Evolutionary conservation across 2,113 vertebrate genomes (phyloP), one percentile per base, ranked within the genome.

Genomic region (Pungitius pungitius): DNA sequence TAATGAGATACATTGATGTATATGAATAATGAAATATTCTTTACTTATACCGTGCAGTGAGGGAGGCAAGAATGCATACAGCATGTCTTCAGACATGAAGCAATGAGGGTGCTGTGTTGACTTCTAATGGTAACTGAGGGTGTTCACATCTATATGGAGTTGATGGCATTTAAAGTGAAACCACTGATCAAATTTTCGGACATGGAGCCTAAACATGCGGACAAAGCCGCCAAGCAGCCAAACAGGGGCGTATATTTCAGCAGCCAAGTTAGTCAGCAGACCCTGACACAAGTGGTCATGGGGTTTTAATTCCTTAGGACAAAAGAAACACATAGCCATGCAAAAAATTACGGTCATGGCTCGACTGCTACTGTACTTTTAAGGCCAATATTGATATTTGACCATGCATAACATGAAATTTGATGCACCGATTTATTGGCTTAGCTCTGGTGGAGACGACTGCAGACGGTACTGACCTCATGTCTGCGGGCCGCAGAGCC

Each of bases 241-340:
- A 59, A 78, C 47, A 51, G 27, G n/a, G 22, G 3, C 43, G 45
- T 37, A 54, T 61, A 78, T 55, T 55, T 55, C 60, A 18, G 18
- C 3, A 3, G 64, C 20, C 59, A 70, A 57, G 5, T 60, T 1
- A 61, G 75, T 87, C 51, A 62, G 13, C 69, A 59, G 82, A 77
- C 51, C 58, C 56, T 52, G 24, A 55, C 43, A 9, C 43, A 69
- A 12, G 42, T 20, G 43, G 72, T 76, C 54, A 69, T 56, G 63
- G 37, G 73, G 43, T 78, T 78, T 78, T 37, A 61, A 10, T 61
- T 52, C 27, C 47, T 56, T 37, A 30, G 64, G 52, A 78, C 43
- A 35, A 20, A 58, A 58, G 40, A 58, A 47, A 0, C 7, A 42
- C 33, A n/a, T 0, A 72, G 55, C 54, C 27, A 40, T 42, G 22